Base-by-base conservation (phyloP, 2,113 vertebrate genomes). In the Zapornia atra region DNA sequence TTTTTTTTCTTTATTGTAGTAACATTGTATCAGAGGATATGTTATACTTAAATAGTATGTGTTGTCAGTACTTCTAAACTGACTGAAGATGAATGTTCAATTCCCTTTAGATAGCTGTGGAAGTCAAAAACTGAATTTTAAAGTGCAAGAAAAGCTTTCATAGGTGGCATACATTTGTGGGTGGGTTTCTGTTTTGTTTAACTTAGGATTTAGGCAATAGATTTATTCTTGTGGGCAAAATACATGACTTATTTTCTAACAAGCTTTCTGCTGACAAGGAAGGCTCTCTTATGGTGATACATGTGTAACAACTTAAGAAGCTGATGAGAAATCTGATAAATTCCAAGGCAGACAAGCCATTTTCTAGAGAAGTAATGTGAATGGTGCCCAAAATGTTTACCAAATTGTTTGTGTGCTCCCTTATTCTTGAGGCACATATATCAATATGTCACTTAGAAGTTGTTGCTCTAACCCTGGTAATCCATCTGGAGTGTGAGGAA, bases 261-360 rank as follows among this genome's bases (percentile, higher is more conserved):
- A 89, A 72, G 56, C 61, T 91, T 95, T 84, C 57, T 89, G 65
- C 77, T 95, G 93, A 79, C 86, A 91, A 31, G 51, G 24, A 71
- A 24, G 34, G n/a, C 61, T 96, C 61, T 78, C 15, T 82, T 91
- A 53, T 3, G 38, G 68, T 90, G 92, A 89, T 92, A 48, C 69
- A 36, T 91, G 57, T 84, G 6, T 15, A 84, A 31, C 60, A 73
- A 66, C 66, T 93, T 77, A 71, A 88, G 86, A 86, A 94, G 57
- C 57, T 38, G 57, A 75, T 85, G 73, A 68, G 69, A 72, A 79
- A 44, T 65, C 66, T 86, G 61, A 76, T 92, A 57, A 94, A 96
- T 94, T 91, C 24, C 31, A 28, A 75, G 73, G 48, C 50, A 89
- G 65, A 42, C 42, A 68, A 71, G 80, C 75, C 0, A 81, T 95